phyloP scores from a whole-genome alignment of 2,113 vertebrate species.

The Brienomyrus brachyistius region DNA sequence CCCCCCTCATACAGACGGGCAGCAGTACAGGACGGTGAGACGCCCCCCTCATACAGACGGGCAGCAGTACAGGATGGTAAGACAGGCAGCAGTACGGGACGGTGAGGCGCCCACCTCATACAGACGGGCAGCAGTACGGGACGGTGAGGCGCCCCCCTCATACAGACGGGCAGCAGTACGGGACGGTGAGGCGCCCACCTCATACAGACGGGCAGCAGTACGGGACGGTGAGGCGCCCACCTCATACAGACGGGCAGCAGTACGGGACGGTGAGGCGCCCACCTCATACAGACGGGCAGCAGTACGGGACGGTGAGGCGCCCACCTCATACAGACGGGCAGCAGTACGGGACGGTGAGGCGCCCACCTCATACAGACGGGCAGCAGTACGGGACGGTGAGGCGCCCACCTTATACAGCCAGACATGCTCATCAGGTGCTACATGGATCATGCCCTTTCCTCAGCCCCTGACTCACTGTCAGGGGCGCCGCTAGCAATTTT shows the following conservation, averaged over 20 bases:
- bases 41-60: no score
- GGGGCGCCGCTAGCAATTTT: no score
- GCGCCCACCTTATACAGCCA: constrained; percentile 48
- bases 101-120: no score
- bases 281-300: no score
- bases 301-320: no score
- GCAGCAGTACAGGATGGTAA: constrained; percentile 72
- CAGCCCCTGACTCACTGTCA: not conserved
- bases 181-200: no score
- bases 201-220: constrained; percentile 66
- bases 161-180: constrained; percentile 62
- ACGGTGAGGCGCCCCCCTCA: no score
- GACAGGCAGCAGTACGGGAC: constrained; percentile 64
- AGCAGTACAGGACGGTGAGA: constrained; percentile 73
- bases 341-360: constrained; percentile 73
- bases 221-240: constrained; percentile 75
- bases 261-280: no score
- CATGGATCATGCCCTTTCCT: not conserved
- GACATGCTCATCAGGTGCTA: constrained; percentile 16
- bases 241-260: no score
- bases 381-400: constrained; percentile 72
- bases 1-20: constrained; percentile 38
- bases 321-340: no score
- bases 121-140: constrained; percentile 63
- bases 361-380: no score